Conservation (phyloP, 2,113 vertebrate genomes). For the Burhinus bistriatus region DNA sequence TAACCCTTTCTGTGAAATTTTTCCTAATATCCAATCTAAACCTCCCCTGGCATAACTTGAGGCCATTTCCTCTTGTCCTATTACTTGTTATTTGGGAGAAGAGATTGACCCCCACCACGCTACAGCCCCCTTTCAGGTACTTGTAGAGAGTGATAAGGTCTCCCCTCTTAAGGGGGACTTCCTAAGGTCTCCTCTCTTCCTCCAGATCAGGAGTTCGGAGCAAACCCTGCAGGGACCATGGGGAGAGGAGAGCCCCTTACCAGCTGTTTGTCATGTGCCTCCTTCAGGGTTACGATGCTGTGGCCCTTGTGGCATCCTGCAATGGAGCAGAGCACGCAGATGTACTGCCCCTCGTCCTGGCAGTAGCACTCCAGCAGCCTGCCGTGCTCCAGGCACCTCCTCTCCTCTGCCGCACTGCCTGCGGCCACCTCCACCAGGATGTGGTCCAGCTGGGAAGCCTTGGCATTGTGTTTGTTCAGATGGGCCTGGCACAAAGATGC, state of each 20-base stretch:
- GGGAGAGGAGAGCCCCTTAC: background rate
- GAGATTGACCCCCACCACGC: no score
- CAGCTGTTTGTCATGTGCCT: background rate
- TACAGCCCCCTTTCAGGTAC: no score
- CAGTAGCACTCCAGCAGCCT: conserved; percentile 82
- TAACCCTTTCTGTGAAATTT: no score
- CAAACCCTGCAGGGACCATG: accelerated
- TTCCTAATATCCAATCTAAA: no score
- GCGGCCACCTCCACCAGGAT: conserved; percentile 76
- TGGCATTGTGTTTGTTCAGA: conserved; percentile 80
- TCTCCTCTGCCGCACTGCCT: conserved; percentile 43
- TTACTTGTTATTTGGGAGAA: no score
- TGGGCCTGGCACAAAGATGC: conserved; percentile 82
- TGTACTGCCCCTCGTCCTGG: conserved; percentile 64
- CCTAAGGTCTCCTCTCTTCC: background rate
- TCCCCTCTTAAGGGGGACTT: no score
- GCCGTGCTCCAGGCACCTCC: conserved; percentile 80
- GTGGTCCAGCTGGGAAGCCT: conserved; percentile 56
- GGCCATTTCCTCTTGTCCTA: no score
- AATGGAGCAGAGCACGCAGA: conserved; percentile 74
- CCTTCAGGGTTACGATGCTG: conserved; percentile 19
- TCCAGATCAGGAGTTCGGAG: background rate
- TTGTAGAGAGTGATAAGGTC: no score
- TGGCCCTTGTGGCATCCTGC: conserved; percentile 68
- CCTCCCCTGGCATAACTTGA: no score